Conservation (phyloP, 1,140 invertebrate genomes). For the Macrosteles quadrilineatus region DNA sequence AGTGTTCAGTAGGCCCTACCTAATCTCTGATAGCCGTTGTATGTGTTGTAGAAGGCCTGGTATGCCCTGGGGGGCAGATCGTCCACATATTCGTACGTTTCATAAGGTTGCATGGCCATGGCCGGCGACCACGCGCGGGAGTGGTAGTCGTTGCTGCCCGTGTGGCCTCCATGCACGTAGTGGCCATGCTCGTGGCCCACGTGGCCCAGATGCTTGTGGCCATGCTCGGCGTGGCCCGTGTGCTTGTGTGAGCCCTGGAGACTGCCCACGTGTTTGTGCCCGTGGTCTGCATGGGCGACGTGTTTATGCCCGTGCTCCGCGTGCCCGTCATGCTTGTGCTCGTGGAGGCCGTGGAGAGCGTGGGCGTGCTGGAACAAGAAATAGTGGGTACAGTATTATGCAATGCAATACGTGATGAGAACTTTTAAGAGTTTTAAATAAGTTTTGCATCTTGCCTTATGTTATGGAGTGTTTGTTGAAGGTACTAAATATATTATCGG, state of each 20-base stretch:
- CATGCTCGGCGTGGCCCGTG: constrained; percentile 28
- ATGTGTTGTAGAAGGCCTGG: background rate
- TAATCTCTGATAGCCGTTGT: background rate
- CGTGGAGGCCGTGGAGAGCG: constrained; percentile 30
- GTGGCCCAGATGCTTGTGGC: constrained; percentile 34
- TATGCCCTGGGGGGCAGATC: background rate
- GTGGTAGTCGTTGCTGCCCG: background rate
- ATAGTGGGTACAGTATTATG: too few species aligned
- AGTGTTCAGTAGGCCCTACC: too few species aligned
- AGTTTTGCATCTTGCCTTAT: too few species aligned
- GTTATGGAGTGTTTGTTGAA: too few species aligned
- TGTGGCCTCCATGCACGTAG: constrained; percentile 10
- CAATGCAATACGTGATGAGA: too few species aligned
- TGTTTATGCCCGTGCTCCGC: constrained; percentile 37
- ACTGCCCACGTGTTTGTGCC: constrained; percentile 32
- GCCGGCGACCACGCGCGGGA: background rate
- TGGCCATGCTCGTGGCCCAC: constrained; percentile 34
- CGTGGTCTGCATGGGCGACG: constrained; percentile 29
- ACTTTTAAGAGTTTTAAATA: too few species aligned
- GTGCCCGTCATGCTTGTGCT: constrained; percentile 33
- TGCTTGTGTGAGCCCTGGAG: constrained; percentile 27
- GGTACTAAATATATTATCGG: too few species aligned
- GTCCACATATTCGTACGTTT: constrained; percentile 14
- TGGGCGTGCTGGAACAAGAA: constrained; percentile 28
- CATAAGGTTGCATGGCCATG: background rate